A percentile compares a stretch with the other conserved stretches of the same genome.
Conservation (phyloP, 2,113 vertebrate genomes). For the Actenoides lindsayi region DNA sequence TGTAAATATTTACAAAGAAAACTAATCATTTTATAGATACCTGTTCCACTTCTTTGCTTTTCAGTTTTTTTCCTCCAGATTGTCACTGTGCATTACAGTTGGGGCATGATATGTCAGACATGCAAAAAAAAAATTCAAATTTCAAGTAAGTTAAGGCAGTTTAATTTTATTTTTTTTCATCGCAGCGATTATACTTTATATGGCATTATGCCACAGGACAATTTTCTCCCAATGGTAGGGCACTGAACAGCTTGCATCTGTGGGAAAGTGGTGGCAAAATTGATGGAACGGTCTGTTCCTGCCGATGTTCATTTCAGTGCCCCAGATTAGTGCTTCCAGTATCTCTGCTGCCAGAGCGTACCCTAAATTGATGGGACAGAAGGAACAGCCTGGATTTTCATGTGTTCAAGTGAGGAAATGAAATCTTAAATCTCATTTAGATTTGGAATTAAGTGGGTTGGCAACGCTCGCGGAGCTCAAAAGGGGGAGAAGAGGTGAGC, state of each 20-base stretch:
- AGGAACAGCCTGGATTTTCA: neutral
- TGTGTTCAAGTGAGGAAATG: neutral
- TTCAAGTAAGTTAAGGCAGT: neutral
- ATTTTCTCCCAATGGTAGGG: constrained; percentile 19
- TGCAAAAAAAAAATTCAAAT: neutral
- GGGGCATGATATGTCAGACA: neutral
- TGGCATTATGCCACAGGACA: constrained; percentile 37
- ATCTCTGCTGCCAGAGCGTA: neutral
- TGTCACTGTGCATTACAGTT: neutral
- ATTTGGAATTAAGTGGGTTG: neutral
- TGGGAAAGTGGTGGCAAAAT: constrained; percentile 15
- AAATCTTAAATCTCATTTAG: constrained; percentile 4
- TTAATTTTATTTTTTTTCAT: neutral
- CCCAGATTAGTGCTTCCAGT: neutral
- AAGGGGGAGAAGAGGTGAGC: neutral
- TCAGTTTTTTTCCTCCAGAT: neutral
- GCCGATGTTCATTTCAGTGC: constrained; percentile 1
- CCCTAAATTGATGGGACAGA: neutral
- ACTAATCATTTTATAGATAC: neutral
- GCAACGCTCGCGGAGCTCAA: neutral
- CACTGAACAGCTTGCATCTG: constrained; percentile 33
- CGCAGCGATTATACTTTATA: neutral
- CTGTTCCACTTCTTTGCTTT: neutral
- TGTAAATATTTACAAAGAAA: neutral
- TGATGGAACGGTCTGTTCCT: constrained; percentile 55